These are phyloP conservation scores for Monarcha castaneiventris DNA, from an alignment of 2,113 vertebrate species.

Conservation along the genomic window DNA sequence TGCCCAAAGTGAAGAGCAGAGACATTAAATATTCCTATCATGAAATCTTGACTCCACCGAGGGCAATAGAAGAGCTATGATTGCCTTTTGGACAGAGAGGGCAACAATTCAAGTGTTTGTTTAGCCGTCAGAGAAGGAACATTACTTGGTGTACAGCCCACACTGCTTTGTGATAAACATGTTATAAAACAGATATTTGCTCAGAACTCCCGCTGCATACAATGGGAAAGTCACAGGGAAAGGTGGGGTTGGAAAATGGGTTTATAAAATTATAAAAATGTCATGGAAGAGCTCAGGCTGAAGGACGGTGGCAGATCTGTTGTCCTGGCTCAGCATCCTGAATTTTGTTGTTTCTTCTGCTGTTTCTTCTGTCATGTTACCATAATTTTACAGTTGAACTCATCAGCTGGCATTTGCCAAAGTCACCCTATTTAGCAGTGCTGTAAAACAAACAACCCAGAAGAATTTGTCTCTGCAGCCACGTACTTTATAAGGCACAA, in stretches of 20 bases:
- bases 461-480: not conserved
- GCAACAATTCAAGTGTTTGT: conserved; percentile 11
- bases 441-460: not conserved
- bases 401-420: not conserved
- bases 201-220: not conserved
- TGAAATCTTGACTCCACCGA: not conserved
- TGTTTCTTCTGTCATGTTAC: not conserved
- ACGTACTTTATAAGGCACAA: conserved; percentile 11
- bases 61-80: not conserved
- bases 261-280: not conserved
- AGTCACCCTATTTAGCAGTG: not conserved
- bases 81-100: not conserved
- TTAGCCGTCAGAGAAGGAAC: conserved; percentile 9
- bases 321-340: not conserved
- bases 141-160: not conserved
- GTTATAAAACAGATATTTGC: conserved; percentile 36
- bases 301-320: not conserved
- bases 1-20: not conserved
- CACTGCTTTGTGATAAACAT: not conserved
- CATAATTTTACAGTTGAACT: not conserved
- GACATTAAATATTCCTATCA: not conserved
- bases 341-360: not conserved
- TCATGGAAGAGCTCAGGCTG: not conserved
- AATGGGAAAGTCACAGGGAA: not conserved
- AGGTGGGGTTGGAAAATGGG: not conserved